A percentile compares a stretch with the other conserved stretches of the same genome.
Evolutionary conservation across 2,888 invertebrate genomes (phyloP).

Genomic region (Pomacea canaliculata): DNA sequence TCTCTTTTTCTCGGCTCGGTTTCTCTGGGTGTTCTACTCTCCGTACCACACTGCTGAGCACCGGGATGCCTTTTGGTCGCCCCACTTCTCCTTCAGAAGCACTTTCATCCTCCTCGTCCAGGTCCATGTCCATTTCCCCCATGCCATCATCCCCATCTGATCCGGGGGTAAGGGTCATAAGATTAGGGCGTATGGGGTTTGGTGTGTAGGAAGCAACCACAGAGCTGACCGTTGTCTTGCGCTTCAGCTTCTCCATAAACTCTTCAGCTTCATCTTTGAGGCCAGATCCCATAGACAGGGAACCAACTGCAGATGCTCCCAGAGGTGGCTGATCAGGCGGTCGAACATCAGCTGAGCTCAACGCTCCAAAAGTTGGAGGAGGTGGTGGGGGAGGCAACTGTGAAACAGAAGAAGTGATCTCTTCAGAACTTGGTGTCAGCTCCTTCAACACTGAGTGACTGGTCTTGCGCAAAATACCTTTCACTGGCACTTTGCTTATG

Average conservation of each 20-base stretch:
- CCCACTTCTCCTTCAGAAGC: conserved; percentile 1
- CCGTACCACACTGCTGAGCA: conserved; percentile 26
- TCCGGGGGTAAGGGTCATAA: conserved; percentile 41
- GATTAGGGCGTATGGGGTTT: conserved; percentile 40
- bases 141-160: conserved; percentile 28
- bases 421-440: conserved; percentile 25
- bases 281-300: conserved; percentile 1
- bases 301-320: background rate
- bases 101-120: conserved; percentile 26
- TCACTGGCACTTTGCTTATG: conserved; percentile 3
- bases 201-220: conserved; percentile 34
- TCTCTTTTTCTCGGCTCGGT: conserved; percentile 10
- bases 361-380: conserved; percentile 24
- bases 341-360: conserved; percentile 19
- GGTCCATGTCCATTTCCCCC: conserved; percentile 30
- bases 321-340: conserved; percentile 18
- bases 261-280: conserved; percentile 49
- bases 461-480: conserved; percentile 21
- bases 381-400: conserved; percentile 20
- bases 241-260: conserved; percentile 60
- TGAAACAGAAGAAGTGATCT: conserved; percentile 2
- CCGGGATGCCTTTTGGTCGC: conserved; percentile 20
- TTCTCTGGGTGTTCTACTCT: conserved; percentile 18
- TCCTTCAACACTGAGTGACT: conserved; percentile 30
- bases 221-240: conserved; percentile 47